A percentile compares a stretch with the other conserved stretches of the same genome.
Conservation (phyloP, 2,888 invertebrate species). For the Plemyria rubiginata region DNA sequence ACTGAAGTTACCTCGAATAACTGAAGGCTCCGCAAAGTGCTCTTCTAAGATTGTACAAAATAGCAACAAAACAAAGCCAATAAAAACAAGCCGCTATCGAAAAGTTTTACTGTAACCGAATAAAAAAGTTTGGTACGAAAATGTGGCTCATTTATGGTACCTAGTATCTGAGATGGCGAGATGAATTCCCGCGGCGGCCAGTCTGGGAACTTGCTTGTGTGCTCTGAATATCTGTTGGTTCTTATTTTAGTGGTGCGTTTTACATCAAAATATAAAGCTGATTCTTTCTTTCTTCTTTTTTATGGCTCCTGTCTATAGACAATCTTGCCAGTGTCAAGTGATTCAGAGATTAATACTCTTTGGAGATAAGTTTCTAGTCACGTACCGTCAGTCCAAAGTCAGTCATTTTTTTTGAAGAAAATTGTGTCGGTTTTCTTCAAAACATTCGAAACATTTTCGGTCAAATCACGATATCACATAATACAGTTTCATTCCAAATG, state of each 20-base stretch:
- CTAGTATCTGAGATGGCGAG: conserved; percentile 27
- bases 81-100: conserved; percentile 33
- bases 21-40: background rate
- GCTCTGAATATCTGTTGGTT: conserved; percentile 12
- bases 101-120: conserved; percentile 39
- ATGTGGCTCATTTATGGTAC: conserved; percentile 39
- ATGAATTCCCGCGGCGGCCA: conserved; percentile 11
- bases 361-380: no score
- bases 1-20: conserved; percentile 3
- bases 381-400: no score
- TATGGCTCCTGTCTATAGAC: no score
- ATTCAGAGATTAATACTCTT: no score
- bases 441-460: no score
- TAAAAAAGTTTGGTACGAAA: conserved; percentile 40
- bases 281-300: no score
- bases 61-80: conserved; percentile 35
- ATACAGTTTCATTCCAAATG: no score
- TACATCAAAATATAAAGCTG: no score
- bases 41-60: conserved; percentile 11
- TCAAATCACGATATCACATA: no score
- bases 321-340: no score
- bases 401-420: no score
- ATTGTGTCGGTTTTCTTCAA: no score
- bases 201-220: conserved; percentile 7
- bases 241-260: background rate